Conservation (phyloP, 1,140 invertebrate genomes). For the Caenorhabditis inopinata region DNA sequence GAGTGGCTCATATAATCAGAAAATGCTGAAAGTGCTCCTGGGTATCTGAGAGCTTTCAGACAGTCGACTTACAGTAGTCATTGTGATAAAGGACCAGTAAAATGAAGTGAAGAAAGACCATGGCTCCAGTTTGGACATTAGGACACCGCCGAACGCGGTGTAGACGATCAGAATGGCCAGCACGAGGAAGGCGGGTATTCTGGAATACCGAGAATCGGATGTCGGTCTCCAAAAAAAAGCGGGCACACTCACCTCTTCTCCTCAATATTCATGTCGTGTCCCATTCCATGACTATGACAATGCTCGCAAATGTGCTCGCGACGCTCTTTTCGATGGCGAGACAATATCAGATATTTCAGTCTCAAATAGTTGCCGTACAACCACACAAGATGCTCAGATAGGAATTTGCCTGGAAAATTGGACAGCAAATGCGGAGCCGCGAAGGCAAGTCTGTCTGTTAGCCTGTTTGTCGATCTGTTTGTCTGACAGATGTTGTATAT, state of each 20-base stretch:
- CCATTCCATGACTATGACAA: constrained; percentile 57
- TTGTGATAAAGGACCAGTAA: constrained; percentile 66
- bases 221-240: no score
- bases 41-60: no score
- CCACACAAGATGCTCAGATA: constrained; percentile 64
- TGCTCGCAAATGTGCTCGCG: constrained; percentile 61
- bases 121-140: constrained; percentile 64
- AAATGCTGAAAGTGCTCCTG: no score
- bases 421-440: no score
- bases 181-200: constrained; percentile 64
- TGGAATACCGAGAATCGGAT: constrained; percentile 22
- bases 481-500: no score
- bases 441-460: no score
- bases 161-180: constrained; percentile 62
- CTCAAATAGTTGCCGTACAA: constrained; percentile 62
- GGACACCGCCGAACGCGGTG: constrained; percentile 63
- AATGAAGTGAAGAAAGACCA: constrained; percentile 66
- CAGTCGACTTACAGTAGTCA: constrained; percentile 58
- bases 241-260: constrained; percentile 49
- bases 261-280: constrained; percentile 58
- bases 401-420: constrained; percentile 57
- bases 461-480: no score
- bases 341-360: not conserved
- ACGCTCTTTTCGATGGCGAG: constrained; percentile 10
- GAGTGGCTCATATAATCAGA: no score